A percentile compares a stretch with the other conserved stretches of the same genome.
These are phyloP conservation scores for Scomberomorus guttatus DNA, from an alignment of 2,797 vertebrate species.

Conservation along the genomic window DNA sequence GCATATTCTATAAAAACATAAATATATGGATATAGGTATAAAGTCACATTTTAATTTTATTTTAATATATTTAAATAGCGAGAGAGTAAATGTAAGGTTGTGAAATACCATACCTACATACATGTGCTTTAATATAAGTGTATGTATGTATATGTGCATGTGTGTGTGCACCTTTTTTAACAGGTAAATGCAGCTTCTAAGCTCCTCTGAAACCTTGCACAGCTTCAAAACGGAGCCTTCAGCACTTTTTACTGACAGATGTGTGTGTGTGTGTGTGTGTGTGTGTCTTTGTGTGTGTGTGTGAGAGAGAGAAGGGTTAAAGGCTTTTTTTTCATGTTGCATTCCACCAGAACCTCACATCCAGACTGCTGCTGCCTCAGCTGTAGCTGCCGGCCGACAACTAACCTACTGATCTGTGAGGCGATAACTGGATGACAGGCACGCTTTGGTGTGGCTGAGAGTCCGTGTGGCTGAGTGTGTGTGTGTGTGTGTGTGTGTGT, in stretches of 20 bases:
- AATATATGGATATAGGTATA: too few species aligned
- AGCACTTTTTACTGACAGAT: slow-evolving; percentile 62
- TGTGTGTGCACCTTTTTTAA: slow-evolving; percentile 36
- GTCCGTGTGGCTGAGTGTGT: background rate
- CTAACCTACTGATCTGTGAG: slow-evolving; percentile 70
- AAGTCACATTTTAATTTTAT: too few species aligned
- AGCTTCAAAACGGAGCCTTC: slow-evolving; percentile 68
- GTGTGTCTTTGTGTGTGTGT: slow-evolving; percentile 16
- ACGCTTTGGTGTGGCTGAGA: slow-evolving; percentile 57
- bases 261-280: slow-evolving; percentile 30
- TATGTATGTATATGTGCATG: background rate
- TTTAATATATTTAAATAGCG: too few species aligned
- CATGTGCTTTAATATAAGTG: slow-evolving; percentile 6
- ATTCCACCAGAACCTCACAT: slow-evolving; percentile 70
- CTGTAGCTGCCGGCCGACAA: slow-evolving; percentile 60
- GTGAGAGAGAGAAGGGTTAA: slow-evolving; percentile 40
- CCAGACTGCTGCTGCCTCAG: slow-evolving; percentile 71
- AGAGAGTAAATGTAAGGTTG: slow-evolving; percentile 2
- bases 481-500: slow-evolving; percentile 13
- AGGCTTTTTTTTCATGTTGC: slow-evolving; percentile 53
- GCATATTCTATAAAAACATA: too few species aligned
- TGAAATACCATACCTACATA: slow-evolving; percentile 7
- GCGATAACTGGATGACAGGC: slow-evolving; percentile 69
- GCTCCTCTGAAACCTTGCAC: slow-evolving; percentile 51
- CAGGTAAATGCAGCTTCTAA: slow-evolving; percentile 63